A percentile compares a stretch with the other conserved stretches of the same genome.
These are phyloP conservation scores for Delia radicum DNA, from an alignment of 1,140 invertebrate genomes.

Conservation along the genomic window DNA sequence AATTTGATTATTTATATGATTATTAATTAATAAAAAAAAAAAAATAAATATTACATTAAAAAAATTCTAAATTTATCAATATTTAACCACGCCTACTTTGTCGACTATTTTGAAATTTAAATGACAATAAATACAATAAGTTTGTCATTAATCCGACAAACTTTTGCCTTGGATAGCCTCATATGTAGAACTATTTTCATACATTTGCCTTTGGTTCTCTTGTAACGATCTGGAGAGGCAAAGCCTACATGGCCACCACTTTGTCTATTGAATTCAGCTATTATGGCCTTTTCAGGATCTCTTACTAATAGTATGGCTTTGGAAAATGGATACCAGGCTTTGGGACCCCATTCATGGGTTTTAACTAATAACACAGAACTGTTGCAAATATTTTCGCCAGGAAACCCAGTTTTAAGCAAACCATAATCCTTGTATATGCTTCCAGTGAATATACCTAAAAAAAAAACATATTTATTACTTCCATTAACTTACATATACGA, in stretches of 20 bases:
- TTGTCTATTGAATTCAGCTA: constrained; percentile 72
- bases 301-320: constrained; percentile 71
- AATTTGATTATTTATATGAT: too few relatives aligned
- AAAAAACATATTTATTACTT: background rate
- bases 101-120: too few relatives aligned
- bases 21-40: too few relatives aligned
- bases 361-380: constrained; percentile 77
- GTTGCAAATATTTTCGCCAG: constrained; percentile 73
- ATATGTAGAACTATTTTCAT: constrained; percentile 37
- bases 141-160: too few relatives aligned
- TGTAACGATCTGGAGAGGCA: constrained; percentile 66
- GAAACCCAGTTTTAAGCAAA: constrained; percentile 73
- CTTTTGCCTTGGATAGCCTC: too few relatives aligned
- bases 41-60: too few relatives aligned
- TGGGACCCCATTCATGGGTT: constrained; percentile 72
- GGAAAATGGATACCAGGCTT: constrained; percentile 62
- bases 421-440: constrained; percentile 78
- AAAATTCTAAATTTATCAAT: too few relatives aligned
- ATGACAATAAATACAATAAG: too few relatives aligned
- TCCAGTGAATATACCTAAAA: constrained; percentile 68
- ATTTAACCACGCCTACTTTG: too few relatives aligned
- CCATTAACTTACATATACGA: background rate
- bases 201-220: constrained; percentile 64
- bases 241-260: constrained; percentile 72
- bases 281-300: constrained; percentile 70